Percentiles rank a stretch among this genome's conserved stretches.
Conservation (phyloP, 2,888 invertebrate genomes). For the Nebria salina region DNA sequence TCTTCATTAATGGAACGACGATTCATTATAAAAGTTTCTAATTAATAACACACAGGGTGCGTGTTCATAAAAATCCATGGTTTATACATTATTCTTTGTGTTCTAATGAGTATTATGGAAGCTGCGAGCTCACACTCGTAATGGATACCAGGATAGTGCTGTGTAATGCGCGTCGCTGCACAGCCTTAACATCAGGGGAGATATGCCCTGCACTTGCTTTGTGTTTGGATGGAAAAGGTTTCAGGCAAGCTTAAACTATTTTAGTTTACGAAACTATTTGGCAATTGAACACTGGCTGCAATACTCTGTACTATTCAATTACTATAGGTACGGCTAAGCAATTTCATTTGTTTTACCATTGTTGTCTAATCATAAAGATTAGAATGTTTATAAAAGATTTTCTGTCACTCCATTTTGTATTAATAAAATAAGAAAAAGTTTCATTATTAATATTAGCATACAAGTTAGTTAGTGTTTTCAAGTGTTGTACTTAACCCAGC, state of each 20-base stretch:
- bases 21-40: constrained; percentile 43
- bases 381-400: background rate
- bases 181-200: too few relatives aligned
- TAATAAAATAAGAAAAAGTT: constrained; percentile 11
- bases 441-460: constrained; percentile 39
- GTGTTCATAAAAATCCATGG: background rate
- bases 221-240: background rate
- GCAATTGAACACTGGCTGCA: background rate
- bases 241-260: background rate
- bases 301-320: too few relatives aligned
- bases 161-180: too few relatives aligned
- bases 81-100: background rate
- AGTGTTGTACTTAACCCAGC: background rate
- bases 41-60: constrained; percentile 36
- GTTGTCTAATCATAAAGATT: too few relatives aligned
- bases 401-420: too few relatives aligned
- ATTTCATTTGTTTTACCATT: too few relatives aligned
- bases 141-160: background rate
- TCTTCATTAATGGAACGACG: constrained; percentile 35
- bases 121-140: background rate
- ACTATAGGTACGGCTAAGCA: too few relatives aligned
- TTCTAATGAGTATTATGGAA: background rate
- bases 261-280: background rate
- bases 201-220: background rate
- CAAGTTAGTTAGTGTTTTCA: constrained; percentile 13